Percentiles rank a stretch among this genome's conserved stretches.
These are phyloP conservation scores for Premnoplex brunnescens DNA, from an alignment of 2,797 vertebrate genomes.

Conservation along the genomic window DNA sequence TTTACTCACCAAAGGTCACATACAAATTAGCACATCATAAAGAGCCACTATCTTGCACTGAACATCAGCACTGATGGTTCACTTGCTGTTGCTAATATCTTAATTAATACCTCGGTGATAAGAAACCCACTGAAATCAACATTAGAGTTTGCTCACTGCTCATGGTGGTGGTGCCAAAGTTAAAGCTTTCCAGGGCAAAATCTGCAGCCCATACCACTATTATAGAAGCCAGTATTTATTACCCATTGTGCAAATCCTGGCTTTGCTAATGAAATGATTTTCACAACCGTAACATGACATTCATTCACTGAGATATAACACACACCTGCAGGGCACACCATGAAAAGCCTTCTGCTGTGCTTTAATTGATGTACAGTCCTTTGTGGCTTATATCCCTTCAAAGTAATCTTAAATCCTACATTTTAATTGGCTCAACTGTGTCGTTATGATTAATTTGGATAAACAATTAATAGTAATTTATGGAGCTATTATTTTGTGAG, in stretches of 20 bases:
- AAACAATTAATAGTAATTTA: background rate
- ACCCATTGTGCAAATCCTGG: background rate
- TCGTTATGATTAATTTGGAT: background rate
- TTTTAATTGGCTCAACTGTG: background rate
- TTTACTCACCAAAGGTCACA: background rate
- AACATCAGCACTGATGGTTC: background rate
- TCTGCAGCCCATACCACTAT: background rate
- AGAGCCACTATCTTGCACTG: background rate
- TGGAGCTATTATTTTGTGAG: background rate
- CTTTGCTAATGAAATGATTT: slow-evolving; percentile 26
- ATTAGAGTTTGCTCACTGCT: background rate
- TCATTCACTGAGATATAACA: background rate
- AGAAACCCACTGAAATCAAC: background rate
- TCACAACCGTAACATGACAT: slow-evolving; percentile 15
- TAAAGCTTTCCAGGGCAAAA: background rate
- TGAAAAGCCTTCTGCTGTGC: slow-evolving; percentile 3
- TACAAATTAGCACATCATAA: background rate
- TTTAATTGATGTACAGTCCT: slow-evolving; percentile 2
- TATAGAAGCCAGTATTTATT: background rate
- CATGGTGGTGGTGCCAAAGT: background rate
- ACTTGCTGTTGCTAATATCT: background rate
- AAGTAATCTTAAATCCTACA: background rate
- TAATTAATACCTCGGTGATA: background rate
- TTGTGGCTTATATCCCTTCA: background rate
- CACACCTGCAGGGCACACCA: slow-evolving; percentile 21